These are phyloP conservation scores for Watsonalla binaria DNA, from an alignment of 2,888 invertebrate genomes.

Conservation along the genomic window DNA sequence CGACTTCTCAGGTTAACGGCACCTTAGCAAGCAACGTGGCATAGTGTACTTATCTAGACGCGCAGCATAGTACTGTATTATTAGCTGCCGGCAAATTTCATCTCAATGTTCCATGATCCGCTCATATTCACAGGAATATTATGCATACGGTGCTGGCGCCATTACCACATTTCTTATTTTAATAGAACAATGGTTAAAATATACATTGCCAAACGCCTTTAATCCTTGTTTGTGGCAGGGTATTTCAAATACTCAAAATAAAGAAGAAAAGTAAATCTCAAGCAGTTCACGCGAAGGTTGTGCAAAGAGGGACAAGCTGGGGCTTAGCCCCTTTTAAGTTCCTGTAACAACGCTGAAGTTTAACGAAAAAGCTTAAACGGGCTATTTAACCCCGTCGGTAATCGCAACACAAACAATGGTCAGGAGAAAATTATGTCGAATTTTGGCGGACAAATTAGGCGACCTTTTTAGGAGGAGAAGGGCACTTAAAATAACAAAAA, in stretches of 20 bases:
- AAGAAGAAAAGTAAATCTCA: constrained; percentile 53
- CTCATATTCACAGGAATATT: too few species aligned
- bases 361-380: constrained; percentile 69
- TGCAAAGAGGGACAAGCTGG: constrained; percentile 1
- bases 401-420: constrained; percentile 74
- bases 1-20: too few species aligned
- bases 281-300: constrained; percentile 60
- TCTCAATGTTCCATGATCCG: too few species aligned
- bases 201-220: background rate
- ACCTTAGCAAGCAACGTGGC: too few species aligned
- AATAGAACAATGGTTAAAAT: too few species aligned
- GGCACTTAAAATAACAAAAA: constrained; percentile 63
- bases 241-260: constrained; percentile 32
- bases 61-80: too few species aligned
- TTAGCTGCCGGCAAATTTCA: too few species aligned
- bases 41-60: too few species aligned
- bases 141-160: too few species aligned
- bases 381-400: constrained; percentile 72
- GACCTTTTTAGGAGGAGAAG: constrained; percentile 59
- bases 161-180: too few species aligned
- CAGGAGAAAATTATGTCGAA: constrained; percentile 66
- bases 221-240: constrained; percentile 4
- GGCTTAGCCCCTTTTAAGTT: constrained; percentile 67
- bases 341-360: constrained; percentile 57
- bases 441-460: constrained; percentile 73